A percentile compares a stretch with the other conserved stretches of the same genome.
Conservation (phyloP, 2,113 vertebrate genomes). For the Perca flavescens region DNA sequence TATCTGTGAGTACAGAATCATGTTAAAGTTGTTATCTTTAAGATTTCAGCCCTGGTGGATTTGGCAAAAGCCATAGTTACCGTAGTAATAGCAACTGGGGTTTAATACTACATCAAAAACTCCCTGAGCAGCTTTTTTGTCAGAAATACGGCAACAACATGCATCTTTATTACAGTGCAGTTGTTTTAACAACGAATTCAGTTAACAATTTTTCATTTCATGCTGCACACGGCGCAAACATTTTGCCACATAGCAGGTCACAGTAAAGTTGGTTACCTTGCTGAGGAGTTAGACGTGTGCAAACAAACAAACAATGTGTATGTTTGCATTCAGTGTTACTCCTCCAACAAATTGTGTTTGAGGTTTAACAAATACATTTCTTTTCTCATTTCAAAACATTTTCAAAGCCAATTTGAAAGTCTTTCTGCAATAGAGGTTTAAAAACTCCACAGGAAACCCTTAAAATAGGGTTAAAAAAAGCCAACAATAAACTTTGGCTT, state of each 20-base stretch:
- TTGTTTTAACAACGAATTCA: not conserved
- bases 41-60: not conserved
- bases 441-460: too few relatives aligned
- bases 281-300: not conserved
- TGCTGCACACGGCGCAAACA: not conserved
- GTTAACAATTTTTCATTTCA: not conserved
- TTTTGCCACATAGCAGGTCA: slow-evolving; percentile 2
- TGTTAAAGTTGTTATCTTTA: slow-evolving; percentile 5
- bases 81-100: not conserved
- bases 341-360: not conserved
- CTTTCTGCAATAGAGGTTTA: not conserved
- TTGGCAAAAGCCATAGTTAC: not conserved
- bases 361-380: not conserved
- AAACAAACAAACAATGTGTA: not conserved
- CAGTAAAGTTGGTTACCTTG: not conserved
- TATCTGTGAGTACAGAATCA: not conserved
- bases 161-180: not conserved
- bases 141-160: not conserved
- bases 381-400: not conserved
- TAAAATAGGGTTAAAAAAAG: not conserved
- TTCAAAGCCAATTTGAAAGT: not conserved
- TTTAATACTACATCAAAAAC: not conserved
- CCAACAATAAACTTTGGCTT: not conserved
- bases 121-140: not conserved
- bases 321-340: not conserved